Evolutionary conservation across 2,888 invertebrate genomes (phyloP).

Genomic region (Hyppa rectilinea): DNA sequence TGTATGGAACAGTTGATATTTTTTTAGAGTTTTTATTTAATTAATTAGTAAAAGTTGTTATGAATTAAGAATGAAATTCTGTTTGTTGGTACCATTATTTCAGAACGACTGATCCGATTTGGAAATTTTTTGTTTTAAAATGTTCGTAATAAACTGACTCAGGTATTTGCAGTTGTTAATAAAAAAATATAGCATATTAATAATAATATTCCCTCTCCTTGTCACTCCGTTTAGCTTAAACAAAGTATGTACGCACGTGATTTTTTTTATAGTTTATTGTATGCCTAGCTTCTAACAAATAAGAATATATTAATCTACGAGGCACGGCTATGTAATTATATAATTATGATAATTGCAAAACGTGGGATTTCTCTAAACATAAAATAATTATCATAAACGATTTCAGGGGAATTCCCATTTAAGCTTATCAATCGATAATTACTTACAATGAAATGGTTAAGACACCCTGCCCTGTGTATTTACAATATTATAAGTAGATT

Average conservation of each 20-base stretch:
- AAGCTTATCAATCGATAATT: not conserved
- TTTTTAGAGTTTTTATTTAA: too few species aligned
- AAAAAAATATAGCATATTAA: not conserved
- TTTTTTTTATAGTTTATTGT: not conserved
- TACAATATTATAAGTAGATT: not conserved
- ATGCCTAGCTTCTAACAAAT: not conserved
- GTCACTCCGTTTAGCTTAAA: not conserved
- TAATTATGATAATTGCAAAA: not conserved
- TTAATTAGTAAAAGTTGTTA: too few species aligned
- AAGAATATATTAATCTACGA: not conserved
- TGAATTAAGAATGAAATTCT: too few species aligned
- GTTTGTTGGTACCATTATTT: not conserved
- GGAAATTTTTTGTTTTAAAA: too few species aligned
- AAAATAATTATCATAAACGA: not conserved
- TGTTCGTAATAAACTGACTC: too few species aligned
- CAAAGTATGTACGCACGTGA: not conserved
- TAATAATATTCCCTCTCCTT: not conserved
- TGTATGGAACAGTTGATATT: too few species aligned
- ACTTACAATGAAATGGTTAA: not conserved
- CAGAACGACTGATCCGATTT: not conserved
- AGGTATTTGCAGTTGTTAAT: not conserved
- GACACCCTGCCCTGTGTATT: not conserved
- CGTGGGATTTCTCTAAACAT: not conserved
- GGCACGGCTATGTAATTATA: not conserved
- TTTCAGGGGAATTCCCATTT: conserved; percentile 13